Percentiles rank a stretch among this genome's conserved stretches.
These are phyloP conservation scores for Elgaria multicarinata DNA, from an alignment of 2,113 vertebrate genomes.

Conservation along the genomic window DNA sequence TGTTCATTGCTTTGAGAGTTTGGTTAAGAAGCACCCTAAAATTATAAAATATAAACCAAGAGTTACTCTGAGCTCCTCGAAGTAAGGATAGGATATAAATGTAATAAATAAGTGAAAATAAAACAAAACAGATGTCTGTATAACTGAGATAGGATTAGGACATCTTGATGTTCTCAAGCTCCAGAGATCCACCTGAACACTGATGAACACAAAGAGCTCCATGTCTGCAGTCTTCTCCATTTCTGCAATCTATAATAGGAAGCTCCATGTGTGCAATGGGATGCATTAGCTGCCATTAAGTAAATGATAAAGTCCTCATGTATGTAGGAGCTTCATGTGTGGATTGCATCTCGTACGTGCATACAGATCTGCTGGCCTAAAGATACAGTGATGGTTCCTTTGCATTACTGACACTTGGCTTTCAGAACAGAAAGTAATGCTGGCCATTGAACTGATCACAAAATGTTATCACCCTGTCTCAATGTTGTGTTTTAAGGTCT, in stretches of 20 bases:
- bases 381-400: rapidly evolving
- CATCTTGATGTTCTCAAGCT: not conserved
- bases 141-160: not conserved
- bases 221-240: not conserved
- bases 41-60: not conserved
- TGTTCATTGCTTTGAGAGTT: not conserved
- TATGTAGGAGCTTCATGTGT: not conserved
- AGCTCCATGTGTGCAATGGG: not conserved
- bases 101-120: not conserved
- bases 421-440: not conserved
- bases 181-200: not conserved
- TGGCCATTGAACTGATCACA: not conserved
- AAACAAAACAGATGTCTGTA: not conserved
- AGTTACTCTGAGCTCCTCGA: not conserved
- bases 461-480: not conserved
- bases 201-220: not conserved
- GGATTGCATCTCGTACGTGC: not conserved
- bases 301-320: not conserved
- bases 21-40: not conserved
- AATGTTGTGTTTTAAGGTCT: not conserved
- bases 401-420: rapidly evolving
- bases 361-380: not conserved
- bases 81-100: not conserved
- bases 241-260: not conserved
- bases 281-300: not conserved